Conservation (phyloP, 2,797 vertebrate species). For the Rhodeus uyekii region DNA sequence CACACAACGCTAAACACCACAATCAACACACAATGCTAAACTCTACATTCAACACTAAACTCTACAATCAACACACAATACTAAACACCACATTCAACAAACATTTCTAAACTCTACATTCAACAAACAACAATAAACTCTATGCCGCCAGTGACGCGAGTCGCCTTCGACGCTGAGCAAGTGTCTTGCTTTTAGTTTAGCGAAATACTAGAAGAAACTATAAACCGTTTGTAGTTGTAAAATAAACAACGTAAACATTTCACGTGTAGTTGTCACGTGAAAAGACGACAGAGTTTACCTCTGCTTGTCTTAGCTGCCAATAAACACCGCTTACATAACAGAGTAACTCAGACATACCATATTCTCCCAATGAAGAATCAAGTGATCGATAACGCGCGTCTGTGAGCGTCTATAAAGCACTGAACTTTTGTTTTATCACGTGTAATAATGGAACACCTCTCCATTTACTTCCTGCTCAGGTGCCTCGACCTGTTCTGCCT, state of each 20-base stretch:
- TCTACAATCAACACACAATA: no score
- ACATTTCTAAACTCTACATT: no score
- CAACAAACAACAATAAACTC: no score
- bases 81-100: no score
- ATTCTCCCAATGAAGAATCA: background rate
- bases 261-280: background rate
- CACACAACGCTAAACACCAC: no score
- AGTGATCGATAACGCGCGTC: background rate
- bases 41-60: no score
- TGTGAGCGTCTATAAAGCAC: background rate
- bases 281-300: background rate
- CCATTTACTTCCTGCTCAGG: slow-evolving; percentile 24
- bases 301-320: background rate
- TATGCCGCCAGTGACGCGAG: no score
- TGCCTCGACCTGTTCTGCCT: slow-evolving; percentile 20
- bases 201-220: background rate
- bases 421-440: background rate
- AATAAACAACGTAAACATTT: background rate
- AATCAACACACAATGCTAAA: no score
- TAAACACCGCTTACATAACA: background rate
- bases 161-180: no score
- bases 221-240: background rate
- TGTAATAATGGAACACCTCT: slow-evolving; percentile 13
- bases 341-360: background rate
- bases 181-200: no score